Evolutionary conservation across 1,140 invertebrate species (phyloP).

Genomic region (Drosophila pseudoananassae): DNA sequence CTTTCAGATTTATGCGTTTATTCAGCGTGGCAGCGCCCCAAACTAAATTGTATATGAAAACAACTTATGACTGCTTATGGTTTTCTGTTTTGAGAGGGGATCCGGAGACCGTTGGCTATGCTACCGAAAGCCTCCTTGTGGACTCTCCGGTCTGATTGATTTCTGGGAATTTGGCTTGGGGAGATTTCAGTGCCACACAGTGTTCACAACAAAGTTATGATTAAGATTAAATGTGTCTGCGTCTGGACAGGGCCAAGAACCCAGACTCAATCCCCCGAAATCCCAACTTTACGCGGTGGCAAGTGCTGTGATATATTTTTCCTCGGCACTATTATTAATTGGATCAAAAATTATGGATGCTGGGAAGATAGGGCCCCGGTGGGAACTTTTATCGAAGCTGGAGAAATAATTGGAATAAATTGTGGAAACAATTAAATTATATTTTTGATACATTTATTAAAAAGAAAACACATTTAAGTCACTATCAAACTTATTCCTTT

Average conservation of each 20-base stretch:
- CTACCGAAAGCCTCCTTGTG: constrained; percentile 60
- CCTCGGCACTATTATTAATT: constrained; percentile 73
- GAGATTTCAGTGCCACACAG: constrained; percentile 47
- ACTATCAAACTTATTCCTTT: not conserved
- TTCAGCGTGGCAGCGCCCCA: constrained; percentile 63
- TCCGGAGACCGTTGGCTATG: constrained; percentile 52
- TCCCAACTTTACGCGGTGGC: constrained; percentile 58
- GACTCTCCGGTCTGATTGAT: constrained; percentile 71
- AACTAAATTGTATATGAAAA: constrained; percentile 26
- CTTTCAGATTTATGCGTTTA: constrained; percentile 79
- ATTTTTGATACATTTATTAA: no score
- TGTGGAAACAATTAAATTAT: not conserved
- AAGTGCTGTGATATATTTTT: constrained; percentile 62
- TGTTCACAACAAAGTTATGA: constrained; percentile 77
- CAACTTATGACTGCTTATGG: constrained; percentile 68
- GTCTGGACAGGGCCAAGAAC: constrained; percentile 15
- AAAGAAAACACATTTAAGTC: no score
- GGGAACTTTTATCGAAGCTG: constrained; percentile 21
- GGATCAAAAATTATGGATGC: constrained; percentile 26
- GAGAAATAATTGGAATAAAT: not conserved
- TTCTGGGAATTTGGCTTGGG: constrained; percentile 67
- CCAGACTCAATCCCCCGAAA: not conserved
- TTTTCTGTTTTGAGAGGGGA: constrained; percentile 11
- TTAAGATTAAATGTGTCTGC: constrained; percentile 68
- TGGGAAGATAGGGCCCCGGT: constrained; percentile 5